Percentiles rank a stretch among this genome's conserved stretches.
Conservation (phyloP, 37 sponge, comb jelly and placozoan species). For the Ianthella basta region DNA sequence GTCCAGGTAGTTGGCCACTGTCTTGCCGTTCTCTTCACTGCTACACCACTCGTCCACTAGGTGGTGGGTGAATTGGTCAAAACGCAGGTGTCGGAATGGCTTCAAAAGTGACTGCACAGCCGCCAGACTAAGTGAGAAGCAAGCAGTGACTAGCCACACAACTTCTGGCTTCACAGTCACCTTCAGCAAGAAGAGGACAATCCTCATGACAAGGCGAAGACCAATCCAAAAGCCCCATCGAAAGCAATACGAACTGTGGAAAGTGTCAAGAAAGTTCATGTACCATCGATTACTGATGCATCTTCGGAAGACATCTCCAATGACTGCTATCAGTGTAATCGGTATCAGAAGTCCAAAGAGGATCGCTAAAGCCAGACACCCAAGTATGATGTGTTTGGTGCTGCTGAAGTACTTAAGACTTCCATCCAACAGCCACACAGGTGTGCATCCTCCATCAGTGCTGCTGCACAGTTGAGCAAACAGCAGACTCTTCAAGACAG, state of each 20-base stretch:
- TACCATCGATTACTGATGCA: slow-evolving; percentile 1
- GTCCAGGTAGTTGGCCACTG: slow-evolving; percentile 9
- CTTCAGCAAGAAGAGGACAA: background rate
- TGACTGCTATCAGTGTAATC: background rate
- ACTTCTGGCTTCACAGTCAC: background rate
- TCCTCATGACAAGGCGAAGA: slow-evolving; percentile 40
- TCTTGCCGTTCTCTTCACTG: background rate
- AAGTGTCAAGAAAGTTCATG: slow-evolving; percentile 22
- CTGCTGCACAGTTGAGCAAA: background rate
- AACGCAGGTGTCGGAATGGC: background rate
- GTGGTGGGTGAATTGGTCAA: background rate
- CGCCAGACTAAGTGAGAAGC: background rate
- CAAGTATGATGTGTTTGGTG: slow-evolving; percentile 31
- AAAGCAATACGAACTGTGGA: slow-evolving; percentile 3
- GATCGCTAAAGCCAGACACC: background rate
- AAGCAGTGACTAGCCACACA: background rate
- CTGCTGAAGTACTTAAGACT: slow-evolving; percentile 1
- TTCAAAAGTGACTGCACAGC: background rate
- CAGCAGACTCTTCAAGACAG: background rate
- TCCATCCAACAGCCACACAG: slow-evolving; percentile 40
- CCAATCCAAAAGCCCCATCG: slow-evolving; percentile 57
- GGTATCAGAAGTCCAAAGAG: slow-evolving; percentile 10
- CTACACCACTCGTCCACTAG: background rate
- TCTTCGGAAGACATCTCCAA: background rate
- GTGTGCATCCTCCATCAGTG: background rate